A percentile compares a stretch with the other conserved stretches of the same genome.
These are phyloP conservation scores for Adela reaumurella DNA, from an alignment of 2,888 invertebrate genomes.

Conservation along the genomic window DNA sequence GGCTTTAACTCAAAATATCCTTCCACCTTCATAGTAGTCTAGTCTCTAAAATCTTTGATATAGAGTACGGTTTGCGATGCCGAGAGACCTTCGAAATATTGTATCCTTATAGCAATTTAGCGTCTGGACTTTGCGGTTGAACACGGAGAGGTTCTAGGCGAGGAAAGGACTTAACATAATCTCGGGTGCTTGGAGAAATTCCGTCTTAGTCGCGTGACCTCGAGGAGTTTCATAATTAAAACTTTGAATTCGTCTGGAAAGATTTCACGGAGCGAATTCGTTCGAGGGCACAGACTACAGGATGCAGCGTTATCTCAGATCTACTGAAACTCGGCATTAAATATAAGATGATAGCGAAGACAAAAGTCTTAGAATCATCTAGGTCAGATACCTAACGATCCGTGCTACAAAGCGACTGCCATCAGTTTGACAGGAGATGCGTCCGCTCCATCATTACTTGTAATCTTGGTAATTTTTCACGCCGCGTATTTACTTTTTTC, in stretches of 20 bases:
- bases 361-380: too few relatives aligned
- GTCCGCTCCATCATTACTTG: slow-evolving; percentile 36
- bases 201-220: neutral
- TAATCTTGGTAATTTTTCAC: slow-evolving; percentile 57
- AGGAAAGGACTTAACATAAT: neutral
- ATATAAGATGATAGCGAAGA: too few relatives aligned
- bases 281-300: too few relatives aligned
- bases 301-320: too few relatives aligned
- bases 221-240: neutral
- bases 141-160: neutral
- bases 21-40: neutral
- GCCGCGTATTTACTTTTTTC: slow-evolving; percentile 44
- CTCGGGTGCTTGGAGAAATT: neutral
- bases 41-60: too few relatives aligned
- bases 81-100: neutral
- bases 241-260: neutral
- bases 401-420: neutral
- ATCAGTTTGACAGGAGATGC: neutral
- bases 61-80: too few relatives aligned
- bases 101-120: neutral
- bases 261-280: too few relatives aligned
- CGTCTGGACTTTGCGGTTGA: neutral
- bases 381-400: neutral
- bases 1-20: neutral
- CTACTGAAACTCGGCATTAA: too few relatives aligned